Percentiles rank a stretch among this genome's conserved stretches.
Conservation (phyloP, 2,113 vertebrate genomes). For the Tragelaphus strepsiceros region DNA sequence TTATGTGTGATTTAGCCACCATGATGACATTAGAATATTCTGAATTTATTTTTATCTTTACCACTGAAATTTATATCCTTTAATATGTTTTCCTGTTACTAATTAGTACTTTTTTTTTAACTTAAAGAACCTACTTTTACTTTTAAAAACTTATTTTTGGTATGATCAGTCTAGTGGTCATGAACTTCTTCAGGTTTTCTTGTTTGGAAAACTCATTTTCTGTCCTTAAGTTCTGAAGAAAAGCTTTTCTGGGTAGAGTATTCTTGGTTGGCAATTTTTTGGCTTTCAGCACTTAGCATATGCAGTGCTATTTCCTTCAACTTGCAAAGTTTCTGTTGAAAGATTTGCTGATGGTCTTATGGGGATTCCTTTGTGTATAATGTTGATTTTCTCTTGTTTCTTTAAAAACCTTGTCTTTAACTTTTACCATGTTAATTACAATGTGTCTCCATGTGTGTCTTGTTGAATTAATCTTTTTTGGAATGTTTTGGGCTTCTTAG, state of each 20-base stretch:
- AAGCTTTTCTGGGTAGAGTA: background rate
- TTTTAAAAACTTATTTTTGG: background rate
- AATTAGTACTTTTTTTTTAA: background rate
- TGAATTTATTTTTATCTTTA: background rate
- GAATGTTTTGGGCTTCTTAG: background rate
- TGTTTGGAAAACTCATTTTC: background rate
- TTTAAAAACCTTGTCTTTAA: background rate
- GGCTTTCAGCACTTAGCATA: background rate
- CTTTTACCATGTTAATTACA: background rate
- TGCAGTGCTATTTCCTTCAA: background rate
- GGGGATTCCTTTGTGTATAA: background rate
- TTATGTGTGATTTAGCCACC: background rate
- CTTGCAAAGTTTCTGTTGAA: background rate
- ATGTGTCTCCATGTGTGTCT: background rate
- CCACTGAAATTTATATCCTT: background rate
- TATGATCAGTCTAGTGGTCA: background rate
- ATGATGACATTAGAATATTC: background rate
- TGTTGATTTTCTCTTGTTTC: background rate
- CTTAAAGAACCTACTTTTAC: background rate
- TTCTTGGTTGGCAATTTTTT: background rate
- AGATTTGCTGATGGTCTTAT: background rate
- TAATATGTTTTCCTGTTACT: background rate
- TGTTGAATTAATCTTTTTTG: background rate
- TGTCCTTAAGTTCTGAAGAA: background rate
- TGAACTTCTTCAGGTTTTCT: background rate